Conservation (phyloP, 2,113 vertebrate species). For the Syrrhaptes paradoxus region DNA sequence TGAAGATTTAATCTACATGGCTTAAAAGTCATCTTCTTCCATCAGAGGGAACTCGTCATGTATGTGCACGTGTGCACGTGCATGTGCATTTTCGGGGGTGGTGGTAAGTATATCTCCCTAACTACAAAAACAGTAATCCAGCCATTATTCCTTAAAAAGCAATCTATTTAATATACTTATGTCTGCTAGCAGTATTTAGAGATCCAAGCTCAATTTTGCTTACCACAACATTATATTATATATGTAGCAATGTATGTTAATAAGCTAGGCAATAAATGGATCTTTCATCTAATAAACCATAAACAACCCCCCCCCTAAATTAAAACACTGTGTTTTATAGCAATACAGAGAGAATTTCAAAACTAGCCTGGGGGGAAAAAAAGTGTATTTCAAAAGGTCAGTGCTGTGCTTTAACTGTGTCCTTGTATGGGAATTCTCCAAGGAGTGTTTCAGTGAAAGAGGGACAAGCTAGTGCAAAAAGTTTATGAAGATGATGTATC, state of each 20-base stretch:
- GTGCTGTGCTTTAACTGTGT: neutral
- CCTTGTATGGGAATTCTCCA: neutral
- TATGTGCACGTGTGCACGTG: rapidly evolving
- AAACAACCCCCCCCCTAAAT: neutral
- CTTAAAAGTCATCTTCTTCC: neutral
- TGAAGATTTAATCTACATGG: neutral
- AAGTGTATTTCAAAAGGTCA: neutral
- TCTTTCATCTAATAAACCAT: neutral
- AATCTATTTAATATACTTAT: neutral
- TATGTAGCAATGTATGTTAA: neutral
- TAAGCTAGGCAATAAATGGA: neutral
- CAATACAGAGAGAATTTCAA: neutral
- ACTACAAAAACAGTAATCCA: neutral
- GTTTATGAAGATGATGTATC: neutral
- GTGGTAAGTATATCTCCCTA: neutral
- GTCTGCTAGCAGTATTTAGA: neutral
- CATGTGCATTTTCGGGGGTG: neutral
- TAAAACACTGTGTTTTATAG: neutral
- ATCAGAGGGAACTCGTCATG: rapidly evolving
- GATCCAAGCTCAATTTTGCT: neutral
- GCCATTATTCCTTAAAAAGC: neutral
- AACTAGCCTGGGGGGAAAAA: neutral
- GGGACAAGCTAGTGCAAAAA: neutral
- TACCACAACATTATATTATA: neutral
- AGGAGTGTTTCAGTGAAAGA: neutral